phyloP scores from a whole-genome alignment of 2,888 invertebrate species.

The Seira musarum region DNA sequence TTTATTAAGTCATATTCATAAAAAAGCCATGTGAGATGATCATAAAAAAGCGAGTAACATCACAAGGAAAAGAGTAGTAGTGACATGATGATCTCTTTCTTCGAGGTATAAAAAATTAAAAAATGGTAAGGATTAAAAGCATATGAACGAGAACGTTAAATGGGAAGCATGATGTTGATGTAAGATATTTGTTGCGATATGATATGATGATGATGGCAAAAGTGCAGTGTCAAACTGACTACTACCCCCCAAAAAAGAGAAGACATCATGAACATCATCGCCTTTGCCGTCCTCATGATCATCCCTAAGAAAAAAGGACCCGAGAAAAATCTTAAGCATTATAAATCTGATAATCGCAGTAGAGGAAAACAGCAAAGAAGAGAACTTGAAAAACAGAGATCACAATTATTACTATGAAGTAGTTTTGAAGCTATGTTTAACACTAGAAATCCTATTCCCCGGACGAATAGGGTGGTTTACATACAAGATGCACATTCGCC shows the following conservation, averaged over 20 bases:
- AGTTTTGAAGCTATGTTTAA: no score
- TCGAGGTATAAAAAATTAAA: conserved; percentile 2
- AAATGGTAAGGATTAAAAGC: background rate
- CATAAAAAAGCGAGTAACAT: conserved; percentile 16
- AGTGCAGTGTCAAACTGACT: background rate
- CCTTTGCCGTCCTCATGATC: background rate
- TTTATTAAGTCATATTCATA: conserved; percentile 21
- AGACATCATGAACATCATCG: background rate
- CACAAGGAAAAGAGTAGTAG: background rate
- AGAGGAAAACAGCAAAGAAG: background rate
- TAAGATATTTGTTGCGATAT: background rate
- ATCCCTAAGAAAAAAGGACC: no score
- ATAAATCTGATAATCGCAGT: no score
- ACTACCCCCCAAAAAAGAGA: background rate
- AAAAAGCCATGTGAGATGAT: conserved; percentile 20
- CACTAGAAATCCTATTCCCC: no score
- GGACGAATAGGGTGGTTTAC: background rate
- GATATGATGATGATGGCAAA: background rate
- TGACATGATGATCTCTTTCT: conserved; percentile 22
- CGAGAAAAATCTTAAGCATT: background rate
- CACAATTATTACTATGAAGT: background rate
- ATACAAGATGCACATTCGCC: background rate
- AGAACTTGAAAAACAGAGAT: background rate
- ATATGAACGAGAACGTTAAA: background rate
- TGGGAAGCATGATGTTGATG: background rate